Evolutionary conservation across 2,113 vertebrate species (phyloP), one percentile per base, ranked within the genome.

Genomic region (Labeo catla): DNA sequence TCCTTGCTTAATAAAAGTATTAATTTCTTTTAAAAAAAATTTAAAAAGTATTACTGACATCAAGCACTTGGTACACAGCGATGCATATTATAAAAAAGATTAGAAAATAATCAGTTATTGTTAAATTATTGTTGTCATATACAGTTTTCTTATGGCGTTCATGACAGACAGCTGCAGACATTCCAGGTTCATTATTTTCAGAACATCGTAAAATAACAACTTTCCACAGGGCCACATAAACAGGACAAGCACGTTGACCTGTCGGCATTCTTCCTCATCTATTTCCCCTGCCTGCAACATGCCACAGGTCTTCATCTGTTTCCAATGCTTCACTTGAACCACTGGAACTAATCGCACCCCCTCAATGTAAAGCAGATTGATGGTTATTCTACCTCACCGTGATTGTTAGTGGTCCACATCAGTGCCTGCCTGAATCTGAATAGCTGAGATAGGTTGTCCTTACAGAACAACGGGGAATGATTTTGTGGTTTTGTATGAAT

Each of bases 341-440:
- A 70, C 91, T 94, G 93, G 93, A 94, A 94, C 93, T 91, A 95
- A 95, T 94, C 81, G 84, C 45, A 89, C 89, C 83, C 87, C 84
- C 86, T 91, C 91, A 90, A 91, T 91, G 88, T 90, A 91, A 90
- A 89, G 91, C 88, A 92, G 85, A 93, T 89, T 91, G 93, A 93
- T 93, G 90, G 87, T 81, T 87, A 87, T 88, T 91, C 89, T 92
- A 89, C 89, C 84, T 83, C 57, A 87, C 82, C 39, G 72, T 84
- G 83, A 74, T 85, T 90, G 82, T 78, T 83, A 84, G 77, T 59
- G 86, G 36, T 72, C 43, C 76, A 81, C 61, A 34, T 81, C 76
- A 84, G 23, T 81, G 68, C 70, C 83, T 66, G 82, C 5, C n/a
- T 88, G 78, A 88, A 70, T 86, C 19, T 34, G 12, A 61, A 82